phyloP scores from a whole-genome alignment of 2,888 invertebrate species.

The Hesperia comma region DNA sequence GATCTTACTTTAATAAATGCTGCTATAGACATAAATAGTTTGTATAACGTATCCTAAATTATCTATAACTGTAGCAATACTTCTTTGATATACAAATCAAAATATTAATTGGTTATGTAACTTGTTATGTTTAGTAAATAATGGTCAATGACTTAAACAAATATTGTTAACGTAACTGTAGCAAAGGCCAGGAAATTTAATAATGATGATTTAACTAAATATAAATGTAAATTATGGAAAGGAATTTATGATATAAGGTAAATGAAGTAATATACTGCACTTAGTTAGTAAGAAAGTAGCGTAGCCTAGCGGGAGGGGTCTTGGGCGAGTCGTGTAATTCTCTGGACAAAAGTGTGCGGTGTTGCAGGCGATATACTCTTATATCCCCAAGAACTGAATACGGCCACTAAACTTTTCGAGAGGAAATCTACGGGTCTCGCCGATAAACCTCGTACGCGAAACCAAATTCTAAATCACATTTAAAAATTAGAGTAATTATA shows the following conservation, averaged over 20 bases:
- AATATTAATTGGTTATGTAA: slow-evolving; percentile 45
- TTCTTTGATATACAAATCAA: slow-evolving; percentile 33
- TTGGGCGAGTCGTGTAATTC: slow-evolving; percentile 51
- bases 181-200: slow-evolving; percentile 5
- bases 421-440: slow-evolving; percentile 48
- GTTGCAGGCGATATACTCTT: slow-evolving; percentile 10
- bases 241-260: slow-evolving; percentile 55
- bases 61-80: slow-evolving; percentile 30
- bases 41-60: slow-evolving; percentile 26
- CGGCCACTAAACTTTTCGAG: slow-evolving; percentile 7
- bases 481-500: slow-evolving; percentile 53
- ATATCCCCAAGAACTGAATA: slow-evolving; percentile 30
- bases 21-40: slow-evolving; percentile 23
- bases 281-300: slow-evolving; percentile 73
- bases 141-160: slow-evolving; percentile 16
- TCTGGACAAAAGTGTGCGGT: slow-evolving; percentile 22
- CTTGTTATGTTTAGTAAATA: slow-evolving; percentile 14
- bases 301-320: slow-evolving; percentile 60
- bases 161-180: slow-evolving; percentile 21
- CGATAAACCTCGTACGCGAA: slow-evolving; percentile 63
- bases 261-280: slow-evolving; percentile 77
- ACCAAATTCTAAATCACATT: slow-evolving; percentile 82
- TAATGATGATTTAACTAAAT: slow-evolving; percentile 42
- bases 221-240: slow-evolving; percentile 61
- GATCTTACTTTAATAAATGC: slow-evolving; percentile 19